Base-by-base conservation (phyloP, 23 tunicate species). In the Halocynthia roretzi region DNA sequence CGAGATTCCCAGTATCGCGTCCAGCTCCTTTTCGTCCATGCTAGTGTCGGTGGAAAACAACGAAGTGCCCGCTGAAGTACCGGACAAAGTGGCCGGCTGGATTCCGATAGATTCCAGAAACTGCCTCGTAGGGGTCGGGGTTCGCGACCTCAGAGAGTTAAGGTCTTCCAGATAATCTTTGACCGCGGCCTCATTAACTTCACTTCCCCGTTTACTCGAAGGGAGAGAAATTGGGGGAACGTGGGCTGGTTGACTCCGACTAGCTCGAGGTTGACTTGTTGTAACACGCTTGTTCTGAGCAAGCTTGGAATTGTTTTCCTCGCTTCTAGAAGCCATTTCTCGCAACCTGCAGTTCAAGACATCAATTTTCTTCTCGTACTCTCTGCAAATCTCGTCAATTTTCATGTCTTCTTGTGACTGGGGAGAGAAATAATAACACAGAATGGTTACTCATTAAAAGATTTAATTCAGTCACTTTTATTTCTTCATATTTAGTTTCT, bases 61-160 rank as follows among this genome's bases (percentile, higher is more conserved):
- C 8, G 76, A 80, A 31, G 80, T 70, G 67, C 51, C 65, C 10
- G 75, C 51, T 7, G 88, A 84, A 70, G 74, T 62, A 74, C 75
- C 75, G 40, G 83, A 81, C 14, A 71, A 71, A 14, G 90, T 67
- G 6, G 85, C 5, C 10, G 95, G 69, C 10, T 72, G 82, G 77
- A 86, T 76, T 53, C 92, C 92, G 48, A 86, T 86, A 6, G 87
- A 78, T 19, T 71, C 67, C 5, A 92, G 78, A 67, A 92, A 92
- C 54, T 86, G 56, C 21, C 86, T 72, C 7, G 98, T 92, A 8
- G 98, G 98, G 52, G 98, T 92, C 54, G 97, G 90, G 67, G 97
- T 91, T 68, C 89, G 77, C 14, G 81, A 77, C 81, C 81, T 44
- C 57, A 51, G 56, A 4, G 76, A 50, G 54, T 49, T 49, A 0